phyloP scores from a whole-genome alignment of 2,797 vertebrate genomes.

The Potorous gilbertii region DNA sequence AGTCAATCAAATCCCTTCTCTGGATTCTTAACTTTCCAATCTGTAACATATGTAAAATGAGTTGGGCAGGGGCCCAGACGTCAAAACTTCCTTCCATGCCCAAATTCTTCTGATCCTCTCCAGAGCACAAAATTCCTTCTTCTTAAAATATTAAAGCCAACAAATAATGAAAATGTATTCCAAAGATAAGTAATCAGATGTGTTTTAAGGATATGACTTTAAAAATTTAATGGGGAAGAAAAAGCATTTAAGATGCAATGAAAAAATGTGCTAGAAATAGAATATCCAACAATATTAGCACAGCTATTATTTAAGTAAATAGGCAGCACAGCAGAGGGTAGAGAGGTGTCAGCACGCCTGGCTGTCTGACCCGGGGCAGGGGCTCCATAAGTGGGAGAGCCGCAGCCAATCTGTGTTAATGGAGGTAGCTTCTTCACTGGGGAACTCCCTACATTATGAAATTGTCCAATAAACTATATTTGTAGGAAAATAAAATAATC shows the following conservation, averaged over 20 bases:
- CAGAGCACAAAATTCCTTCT: constrained; percentile 52
- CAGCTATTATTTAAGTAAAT: constrained; percentile 42
- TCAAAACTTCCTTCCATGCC: not conserved
- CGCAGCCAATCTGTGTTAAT: not conserved
- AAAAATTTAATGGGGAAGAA: constrained; percentile 12
- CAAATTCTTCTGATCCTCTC: not conserved
- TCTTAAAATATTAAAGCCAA: constrained; percentile 41
- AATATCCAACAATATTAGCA: constrained; percentile 50
- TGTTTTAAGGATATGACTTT: constrained; percentile 39
- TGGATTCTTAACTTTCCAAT: not conserved
- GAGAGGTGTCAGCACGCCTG: not conserved
- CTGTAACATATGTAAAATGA: not conserved
- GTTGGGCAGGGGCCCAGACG: too few species aligned
- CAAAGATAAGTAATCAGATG: constrained; percentile 13
- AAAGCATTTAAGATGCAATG: constrained; percentile 33
- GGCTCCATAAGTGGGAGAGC: not conserved
- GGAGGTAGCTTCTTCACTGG: not conserved
- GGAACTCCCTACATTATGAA: not conserved
- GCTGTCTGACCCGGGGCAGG: not conserved
- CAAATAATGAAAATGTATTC: constrained; percentile 14
- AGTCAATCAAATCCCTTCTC: not conserved
- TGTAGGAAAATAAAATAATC: constrained; percentile 11
- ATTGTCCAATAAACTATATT: not conserved
- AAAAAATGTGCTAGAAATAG: constrained; percentile 50
- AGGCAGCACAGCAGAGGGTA: constrained; percentile 35